Percentiles rank a stretch among this genome's conserved stretches.
phyloP scores from a whole-genome alignment of 2,113 vertebrate species.

The Ariopsis seemanni region DNA sequence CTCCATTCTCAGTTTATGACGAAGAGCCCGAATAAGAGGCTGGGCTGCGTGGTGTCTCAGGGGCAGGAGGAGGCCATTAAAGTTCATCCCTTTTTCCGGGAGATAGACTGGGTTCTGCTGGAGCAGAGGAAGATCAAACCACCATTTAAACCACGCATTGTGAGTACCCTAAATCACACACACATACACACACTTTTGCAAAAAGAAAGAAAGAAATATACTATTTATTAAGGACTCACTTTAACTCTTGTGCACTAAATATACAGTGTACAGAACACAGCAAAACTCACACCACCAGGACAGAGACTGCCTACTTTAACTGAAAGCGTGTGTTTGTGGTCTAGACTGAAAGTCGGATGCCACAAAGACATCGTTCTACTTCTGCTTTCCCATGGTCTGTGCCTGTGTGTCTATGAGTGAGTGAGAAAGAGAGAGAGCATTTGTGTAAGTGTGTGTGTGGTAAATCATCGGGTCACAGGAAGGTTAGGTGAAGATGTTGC shows the following conservation, averaged over 20 bases:
- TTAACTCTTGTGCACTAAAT: not conserved
- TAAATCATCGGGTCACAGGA: constrained; percentile 40
- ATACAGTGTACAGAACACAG: not conserved
- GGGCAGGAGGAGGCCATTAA: constrained; percentile 94
- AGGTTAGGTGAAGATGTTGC: constrained; percentile 24
- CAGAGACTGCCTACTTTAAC: constrained; percentile 37
- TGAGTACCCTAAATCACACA: constrained; percentile 72
- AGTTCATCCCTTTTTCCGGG: constrained; percentile 94
- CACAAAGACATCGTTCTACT: constrained; percentile 45
- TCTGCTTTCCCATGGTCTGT: constrained; percentile 56
- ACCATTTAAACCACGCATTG: constrained; percentile 96
- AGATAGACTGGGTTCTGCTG: constrained; percentile 96
- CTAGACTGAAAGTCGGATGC: constrained; percentile 51
- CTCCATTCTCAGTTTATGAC: constrained; percentile 88
- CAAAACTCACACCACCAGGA: not conserved
- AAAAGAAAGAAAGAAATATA: not conserved
- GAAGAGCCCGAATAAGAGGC: constrained; percentile 92
- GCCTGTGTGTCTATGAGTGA: constrained; percentile 18
- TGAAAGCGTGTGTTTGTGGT: constrained; percentile 48
- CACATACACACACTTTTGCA: not conserved
- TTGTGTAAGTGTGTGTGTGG: constrained; percentile 28
- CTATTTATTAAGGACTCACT: not conserved
- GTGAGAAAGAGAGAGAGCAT: constrained; percentile 5
- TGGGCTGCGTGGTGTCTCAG: constrained; percentile 91
- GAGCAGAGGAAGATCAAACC: constrained; percentile 97